Conservation (phyloP, 2,113 vertebrate species). For the Dromaius novaehollandiae region DNA sequence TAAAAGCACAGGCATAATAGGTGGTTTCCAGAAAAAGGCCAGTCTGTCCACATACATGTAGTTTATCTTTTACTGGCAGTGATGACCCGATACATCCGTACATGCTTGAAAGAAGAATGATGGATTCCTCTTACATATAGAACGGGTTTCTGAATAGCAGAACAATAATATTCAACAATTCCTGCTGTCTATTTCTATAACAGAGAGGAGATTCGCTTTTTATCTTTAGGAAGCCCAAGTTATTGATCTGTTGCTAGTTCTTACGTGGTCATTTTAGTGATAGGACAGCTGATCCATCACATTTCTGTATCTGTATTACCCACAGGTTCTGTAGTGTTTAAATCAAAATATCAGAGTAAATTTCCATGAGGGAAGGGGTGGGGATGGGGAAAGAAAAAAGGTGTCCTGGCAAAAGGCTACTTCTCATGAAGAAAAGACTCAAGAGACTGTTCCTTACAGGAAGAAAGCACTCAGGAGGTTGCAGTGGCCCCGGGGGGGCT, state of each 20-base stretch:
- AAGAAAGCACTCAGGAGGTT: background rate
- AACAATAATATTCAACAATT: background rate
- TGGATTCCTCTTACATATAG: background rate
- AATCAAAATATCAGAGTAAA: background rate
- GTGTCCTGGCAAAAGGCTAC: background rate
- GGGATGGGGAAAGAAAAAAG: background rate
- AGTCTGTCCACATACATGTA: fast-evolving
- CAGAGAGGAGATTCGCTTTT: fast-evolving
- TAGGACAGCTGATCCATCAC: background rate
- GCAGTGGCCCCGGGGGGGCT: background rate
- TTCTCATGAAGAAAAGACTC: background rate
- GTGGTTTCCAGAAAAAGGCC: background rate
- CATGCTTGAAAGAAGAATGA: background rate
- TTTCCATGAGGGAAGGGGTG: background rate
- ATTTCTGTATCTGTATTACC: background rate
- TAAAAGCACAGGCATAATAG: background rate
- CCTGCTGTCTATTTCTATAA: background rate
- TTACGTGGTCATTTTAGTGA: fast-evolving
- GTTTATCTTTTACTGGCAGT: background rate
- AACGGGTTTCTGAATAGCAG: background rate
- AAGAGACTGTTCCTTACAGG: background rate
- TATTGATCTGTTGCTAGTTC: background rate
- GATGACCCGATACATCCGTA: background rate
- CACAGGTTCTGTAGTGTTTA: background rate
- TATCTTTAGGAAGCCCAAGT: background rate